These are phyloP conservation scores for Paracanthobrama guichenoti DNA, from an alignment of 2,113 vertebrate genomes.

Conservation along the genomic window DNA sequence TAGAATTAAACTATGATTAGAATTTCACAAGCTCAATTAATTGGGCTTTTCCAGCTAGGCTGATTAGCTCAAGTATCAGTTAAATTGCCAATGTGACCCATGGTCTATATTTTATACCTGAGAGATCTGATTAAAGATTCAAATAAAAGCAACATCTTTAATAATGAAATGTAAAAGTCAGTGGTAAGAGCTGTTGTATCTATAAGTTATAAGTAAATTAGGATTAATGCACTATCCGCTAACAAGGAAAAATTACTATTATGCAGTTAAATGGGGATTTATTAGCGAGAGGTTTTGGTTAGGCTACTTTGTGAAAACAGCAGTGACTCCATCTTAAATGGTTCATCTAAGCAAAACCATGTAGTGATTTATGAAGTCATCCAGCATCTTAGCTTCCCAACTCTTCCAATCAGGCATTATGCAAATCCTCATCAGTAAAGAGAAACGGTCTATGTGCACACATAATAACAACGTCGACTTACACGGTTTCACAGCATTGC, in stretches of 20 bases:
- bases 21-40: slow-evolving; percentile 26
- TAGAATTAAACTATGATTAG: slow-evolving; percentile 49
- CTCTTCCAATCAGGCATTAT: neutral
- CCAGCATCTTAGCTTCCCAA: neutral
- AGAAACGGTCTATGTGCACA: neutral
- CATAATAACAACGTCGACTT: slow-evolving; percentile 1
- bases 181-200: neutral
- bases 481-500: slow-evolving; percentile 32
- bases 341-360: too few species aligned
- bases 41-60: slow-evolving; percentile 21
- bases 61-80: slow-evolving; percentile 29
- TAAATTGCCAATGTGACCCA: slow-evolving; percentile 35
- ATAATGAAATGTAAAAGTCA: slow-evolving; percentile 17
- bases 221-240: slow-evolving; percentile 29
- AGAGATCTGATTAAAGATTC: slow-evolving; percentile 28
- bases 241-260: neutral
- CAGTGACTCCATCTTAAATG: too few species aligned
- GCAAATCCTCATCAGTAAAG: neutral
- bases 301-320: too few species aligned
- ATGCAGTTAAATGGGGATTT: slow-evolving; percentile 7
- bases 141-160: slow-evolving; percentile 3
- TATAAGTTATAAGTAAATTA: slow-evolving; percentile 2
- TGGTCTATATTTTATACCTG: slow-evolving; percentile 31
- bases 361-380: neutral
- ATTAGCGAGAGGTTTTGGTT: neutral